Evolutionary conservation across 2,888 invertebrate species (phyloP).

Genomic region (Palloptera scutellata): DNA sequence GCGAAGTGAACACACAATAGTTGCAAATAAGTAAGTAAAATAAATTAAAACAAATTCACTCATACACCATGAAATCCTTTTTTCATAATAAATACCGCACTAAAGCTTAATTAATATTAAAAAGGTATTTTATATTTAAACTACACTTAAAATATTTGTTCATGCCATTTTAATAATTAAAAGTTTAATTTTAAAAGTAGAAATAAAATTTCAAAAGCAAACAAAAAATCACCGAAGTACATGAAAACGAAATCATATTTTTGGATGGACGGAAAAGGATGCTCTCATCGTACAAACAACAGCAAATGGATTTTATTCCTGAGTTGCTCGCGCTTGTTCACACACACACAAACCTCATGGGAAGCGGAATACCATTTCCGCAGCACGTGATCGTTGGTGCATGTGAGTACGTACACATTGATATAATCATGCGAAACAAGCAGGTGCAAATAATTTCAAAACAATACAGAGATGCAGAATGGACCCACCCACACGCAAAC

Average conservation of each 20-base stretch:
- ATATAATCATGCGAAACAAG: neutral
- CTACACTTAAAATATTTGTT: slow-evolving; percentile 1
- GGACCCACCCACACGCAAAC: neutral
- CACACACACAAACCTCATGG: neutral
- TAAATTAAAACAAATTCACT: no score
- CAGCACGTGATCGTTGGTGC: neutral
- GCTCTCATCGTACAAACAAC: neutral
- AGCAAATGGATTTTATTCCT: neutral
- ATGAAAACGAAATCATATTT: neutral
- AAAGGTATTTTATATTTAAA: neutral
- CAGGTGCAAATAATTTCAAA: slow-evolving; percentile 3
- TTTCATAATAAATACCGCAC: no score
- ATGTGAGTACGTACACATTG: neutral
- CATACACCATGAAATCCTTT: no score
- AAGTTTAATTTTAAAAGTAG: neutral
- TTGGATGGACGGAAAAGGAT: neutral
- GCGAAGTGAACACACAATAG: no score
- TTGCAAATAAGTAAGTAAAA: no score
- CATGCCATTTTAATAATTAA: neutral
- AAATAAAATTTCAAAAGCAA: neutral
- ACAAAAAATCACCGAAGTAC: neutral
- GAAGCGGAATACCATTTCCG: neutral
- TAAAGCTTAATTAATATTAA: neutral
- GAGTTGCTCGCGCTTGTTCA: neutral
- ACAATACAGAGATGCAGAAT: neutral